Base-by-base conservation (phyloP, 2,113 vertebrate genomes). In the Copsychus sechellarum region DNA sequence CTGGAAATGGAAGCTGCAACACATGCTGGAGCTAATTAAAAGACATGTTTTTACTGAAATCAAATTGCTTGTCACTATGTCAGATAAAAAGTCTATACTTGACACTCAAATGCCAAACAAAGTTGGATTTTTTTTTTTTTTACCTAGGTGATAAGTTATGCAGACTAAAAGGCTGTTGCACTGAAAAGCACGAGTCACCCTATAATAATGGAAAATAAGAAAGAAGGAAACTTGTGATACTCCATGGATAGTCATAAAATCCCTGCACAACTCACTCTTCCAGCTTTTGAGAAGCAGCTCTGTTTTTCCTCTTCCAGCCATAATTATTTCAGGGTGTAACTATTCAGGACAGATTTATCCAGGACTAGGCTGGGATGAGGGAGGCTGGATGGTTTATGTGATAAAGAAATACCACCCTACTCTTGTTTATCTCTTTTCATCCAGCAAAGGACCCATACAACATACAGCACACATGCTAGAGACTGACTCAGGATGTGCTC, bases 1-100 rank as follows among this genome's bases (percentile, higher is more conserved):
- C 94, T 85, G 93, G 96, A 98, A 96, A 95, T 82, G 91, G 90
- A 94, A 95, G 71, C 90, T 82, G 82, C 78, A 96, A 81, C 76
- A 94, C 81, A 91, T 57, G 78, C 76, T 80, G 65, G 51, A 97
- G 56, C 60, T 95, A 96, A 95, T 81, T 88, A 62, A 72, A 80
- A 81, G 86, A 92, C 90, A 45, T 74, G 69, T 79, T 95, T 96
- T 94, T 94, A 95, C 89, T 83, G 88, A 95, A 97, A 96, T 88
- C 93, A 84, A 95, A 93, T 96, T 94, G 93, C 81, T 87, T 97
- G 88, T 92, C 78, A 94, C 94, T 90, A 89, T 93, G 79, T 88
- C 76, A 81, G 87, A 90, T 95, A 88, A 94, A 95, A 97, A 97
- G 60, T 96, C 69, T 81, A 88, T 82, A 94, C 42, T 88, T 95